phyloP scores from a whole-genome alignment of 1,140 invertebrate genomes.

The Calosoma granatense region DNA sequence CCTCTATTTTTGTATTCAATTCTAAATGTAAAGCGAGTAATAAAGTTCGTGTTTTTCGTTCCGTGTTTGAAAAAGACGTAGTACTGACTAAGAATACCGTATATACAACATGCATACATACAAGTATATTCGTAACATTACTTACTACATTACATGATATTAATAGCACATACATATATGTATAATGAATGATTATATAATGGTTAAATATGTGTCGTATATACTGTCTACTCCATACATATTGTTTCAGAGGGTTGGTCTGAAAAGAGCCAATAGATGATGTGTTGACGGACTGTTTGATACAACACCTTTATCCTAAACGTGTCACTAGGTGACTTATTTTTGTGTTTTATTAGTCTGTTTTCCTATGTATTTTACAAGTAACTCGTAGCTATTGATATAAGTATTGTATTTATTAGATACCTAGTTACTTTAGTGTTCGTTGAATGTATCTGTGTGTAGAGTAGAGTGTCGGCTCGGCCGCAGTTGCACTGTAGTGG shows the following conservation, averaged over 20 bases:
- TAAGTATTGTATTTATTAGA: conserved; percentile 31
- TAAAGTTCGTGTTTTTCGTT: conserved; percentile 17
- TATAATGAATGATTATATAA: too few relatives aligned
- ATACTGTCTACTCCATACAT: too few relatives aligned
- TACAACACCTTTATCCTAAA: conserved; percentile 12
- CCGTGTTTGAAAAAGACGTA: not conserved
- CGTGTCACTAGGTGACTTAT: conserved; percentile 14
- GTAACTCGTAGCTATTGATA: conserved; percentile 27
- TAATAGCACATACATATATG: too few relatives aligned
- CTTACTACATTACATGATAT: too few relatives aligned
- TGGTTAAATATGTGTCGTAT: too few relatives aligned
- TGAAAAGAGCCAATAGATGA: conserved; percentile 15
- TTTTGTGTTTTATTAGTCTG: conserved; percentile 28
- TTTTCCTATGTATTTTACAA: conserved; percentile 29
- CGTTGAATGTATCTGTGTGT: conserved; percentile 38
- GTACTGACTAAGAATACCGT: not conserved
- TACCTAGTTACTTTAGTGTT: conserved; percentile 31
- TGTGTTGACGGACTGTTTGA: conserved; percentile 3
- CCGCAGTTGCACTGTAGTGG: conserved; percentile 34
- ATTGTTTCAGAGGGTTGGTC: conserved; percentile 26
- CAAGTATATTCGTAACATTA: too few relatives aligned
- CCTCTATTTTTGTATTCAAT: conserved; percentile 38
- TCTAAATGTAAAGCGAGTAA: conserved; percentile 26
- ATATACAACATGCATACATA: not conserved
- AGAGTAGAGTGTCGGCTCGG: conserved; percentile 28